Evolutionary conservation across 2,113 vertebrate genomes (phyloP), one percentile per base, ranked within the genome.

Genomic region (Aldabrachelys gigantea): DNA sequence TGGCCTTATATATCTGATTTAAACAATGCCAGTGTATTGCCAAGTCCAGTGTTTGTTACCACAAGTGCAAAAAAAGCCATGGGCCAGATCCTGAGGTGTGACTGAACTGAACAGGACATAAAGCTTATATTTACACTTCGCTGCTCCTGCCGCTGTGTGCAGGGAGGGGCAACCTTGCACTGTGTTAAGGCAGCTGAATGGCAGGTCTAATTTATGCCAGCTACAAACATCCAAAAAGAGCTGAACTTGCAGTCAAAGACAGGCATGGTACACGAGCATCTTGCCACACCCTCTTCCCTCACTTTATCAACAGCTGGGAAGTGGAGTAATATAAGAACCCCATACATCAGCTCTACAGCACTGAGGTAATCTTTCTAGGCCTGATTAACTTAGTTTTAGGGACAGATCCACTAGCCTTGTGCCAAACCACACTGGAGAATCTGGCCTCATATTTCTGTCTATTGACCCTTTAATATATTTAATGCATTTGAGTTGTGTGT

Each of bases 91-190:
- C 22, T 8, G 21, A 41, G 22, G 41, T 76, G 3, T 44, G 41
- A n/a, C 65, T 69, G 65, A 69, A 38, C 35, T 69, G 24, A 25
- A 47, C 4, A 49, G 80, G 78, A 53, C 38, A 87, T 41, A 49
- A 47, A 13, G 12, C 0, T 0, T 0, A 0, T 0, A 57, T 44
- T 3, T 10, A 53, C 38, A 53, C 8, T 2, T 3, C 78, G 62
- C 75, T 14, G 3, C n/a, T 80, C 47, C 84, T 89, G 8, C 35
- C 21, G 31, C 80, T 80, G 0, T 27, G 1, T 0, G 1, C 1
- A 50, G 59, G 38, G 0, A 0, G 80, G 52, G 52, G 65, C n/a
- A 69, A 75, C 57, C 52, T 21, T 41, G 80, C 84, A 88, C 13
- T 27, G 19, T 9, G 31, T 31, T 80, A 80, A 5, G 3, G 16